A percentile compares a stretch with the other conserved stretches of the same genome.
These are phyloP conservation scores for Enteromius anoplus DNA, from an alignment of 2,797 vertebrate genomes.

Conservation along the genomic window DNA sequence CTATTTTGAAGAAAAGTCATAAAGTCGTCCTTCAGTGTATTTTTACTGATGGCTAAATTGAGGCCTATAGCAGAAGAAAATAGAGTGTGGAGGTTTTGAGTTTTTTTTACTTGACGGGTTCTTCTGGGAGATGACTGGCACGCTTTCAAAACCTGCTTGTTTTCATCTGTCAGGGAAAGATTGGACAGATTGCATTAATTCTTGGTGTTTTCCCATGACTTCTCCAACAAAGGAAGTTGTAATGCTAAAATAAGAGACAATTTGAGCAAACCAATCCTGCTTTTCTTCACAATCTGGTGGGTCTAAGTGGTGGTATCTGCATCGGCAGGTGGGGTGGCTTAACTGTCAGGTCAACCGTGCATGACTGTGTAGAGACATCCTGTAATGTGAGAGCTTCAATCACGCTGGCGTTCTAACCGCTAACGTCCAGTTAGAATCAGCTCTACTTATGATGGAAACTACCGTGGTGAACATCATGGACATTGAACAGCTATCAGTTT, in stretches of 20 bases:
- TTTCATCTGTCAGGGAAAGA: constrained; percentile 15
- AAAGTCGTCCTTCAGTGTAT: constrained; percentile 52
- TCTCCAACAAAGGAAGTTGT: constrained; percentile 11
- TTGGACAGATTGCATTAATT: constrained; percentile 34
- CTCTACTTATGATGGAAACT: constrained; percentile 50
- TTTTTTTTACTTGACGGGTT: constrained; percentile 33
- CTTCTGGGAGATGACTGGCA: constrained; percentile 48
- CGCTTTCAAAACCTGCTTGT: constrained; percentile 24
- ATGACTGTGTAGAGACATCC: constrained; percentile 48
- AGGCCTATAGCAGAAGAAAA: constrained; percentile 26
- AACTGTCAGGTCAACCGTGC: constrained; percentile 54
- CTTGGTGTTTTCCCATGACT: constrained; percentile 15
- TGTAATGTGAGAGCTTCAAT: constrained; percentile 52
- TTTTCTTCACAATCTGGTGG: background rate
- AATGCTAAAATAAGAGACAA: background rate
- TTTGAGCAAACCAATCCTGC: background rate
- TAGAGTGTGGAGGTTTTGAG: constrained; percentile 39
- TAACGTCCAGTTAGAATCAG: background rate
- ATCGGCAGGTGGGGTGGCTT: constrained; percentile 18
- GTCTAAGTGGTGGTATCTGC: background rate
- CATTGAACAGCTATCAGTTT: background rate
- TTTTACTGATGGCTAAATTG: constrained; percentile 41
- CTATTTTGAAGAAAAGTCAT: constrained; percentile 47
- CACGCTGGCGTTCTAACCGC: background rate
- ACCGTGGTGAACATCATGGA: constrained; percentile 32